Conservation (phyloP, 2,113 vertebrate genomes). For the Cyanoramphus novaezelandiae region DNA sequence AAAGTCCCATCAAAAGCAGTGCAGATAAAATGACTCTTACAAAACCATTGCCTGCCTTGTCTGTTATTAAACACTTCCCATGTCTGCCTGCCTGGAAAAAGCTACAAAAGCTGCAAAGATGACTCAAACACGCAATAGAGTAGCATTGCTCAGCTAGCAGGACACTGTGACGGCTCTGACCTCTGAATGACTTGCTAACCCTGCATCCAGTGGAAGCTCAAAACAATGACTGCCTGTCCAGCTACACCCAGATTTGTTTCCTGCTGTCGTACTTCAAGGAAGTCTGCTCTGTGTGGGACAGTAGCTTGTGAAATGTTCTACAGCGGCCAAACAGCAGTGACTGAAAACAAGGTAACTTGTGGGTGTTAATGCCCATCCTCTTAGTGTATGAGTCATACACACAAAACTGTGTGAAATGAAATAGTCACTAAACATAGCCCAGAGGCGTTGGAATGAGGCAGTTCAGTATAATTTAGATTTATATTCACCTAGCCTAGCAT, state of each 20-base stretch:
- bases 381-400: neutral
- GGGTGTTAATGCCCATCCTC: neutral
- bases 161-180: neutral
- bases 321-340: neutral
- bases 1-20: neutral
- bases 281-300: neutral
- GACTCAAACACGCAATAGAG: neutral
- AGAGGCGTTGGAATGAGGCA: neutral
- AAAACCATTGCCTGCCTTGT: neutral
- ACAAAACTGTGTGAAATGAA: conserved; percentile 13
- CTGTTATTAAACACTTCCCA: neutral
- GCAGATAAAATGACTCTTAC: neutral
- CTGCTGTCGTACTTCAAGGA: conserved; percentile 23
- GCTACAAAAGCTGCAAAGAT: neutral
- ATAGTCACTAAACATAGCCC: neutral
- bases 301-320: neutral
- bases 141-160: neutral
- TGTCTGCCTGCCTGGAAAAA: neutral
- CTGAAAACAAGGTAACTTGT: neutral
- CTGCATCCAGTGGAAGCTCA: neutral
- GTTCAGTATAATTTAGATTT: neutral
- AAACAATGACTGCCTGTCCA: conserved; percentile 26
- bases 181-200: neutral
- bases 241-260: conserved; percentile 18
- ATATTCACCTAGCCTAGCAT: neutral